These are phyloP conservation scores for Meiosimyza platycephala DNA, from an alignment of 2,888 invertebrate species.

Conservation along the genomic window DNA sequence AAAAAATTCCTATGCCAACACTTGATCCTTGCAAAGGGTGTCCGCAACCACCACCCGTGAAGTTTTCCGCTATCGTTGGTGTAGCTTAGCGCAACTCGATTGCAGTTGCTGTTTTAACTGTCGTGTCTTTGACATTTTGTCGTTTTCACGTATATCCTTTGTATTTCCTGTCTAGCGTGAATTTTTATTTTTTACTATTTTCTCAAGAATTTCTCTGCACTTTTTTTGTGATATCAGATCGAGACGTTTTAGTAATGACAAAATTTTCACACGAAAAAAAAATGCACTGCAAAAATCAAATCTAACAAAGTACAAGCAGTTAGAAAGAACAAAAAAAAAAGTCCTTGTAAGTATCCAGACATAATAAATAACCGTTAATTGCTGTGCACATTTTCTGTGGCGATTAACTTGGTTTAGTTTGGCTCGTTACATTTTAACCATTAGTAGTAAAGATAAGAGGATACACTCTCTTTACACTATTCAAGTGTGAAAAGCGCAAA, in stretches of 20 bases:
- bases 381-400: constrained; percentile 52
- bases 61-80: not conserved
- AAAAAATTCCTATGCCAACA: no score
- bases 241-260: constrained; percentile 4
- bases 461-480: constrained; percentile 2
- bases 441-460: constrained; percentile 25
- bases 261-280: no score
- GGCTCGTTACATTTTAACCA: constrained; percentile 35
- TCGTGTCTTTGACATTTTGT: constrained; percentile 17
- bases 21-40: no score
- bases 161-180: not conserved
- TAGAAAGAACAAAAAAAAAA: not conserved
- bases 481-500: constrained; percentile 7
- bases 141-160: not conserved
- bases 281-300: no score
- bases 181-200: no score
- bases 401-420: constrained; percentile 48
- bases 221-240: constrained; percentile 25
- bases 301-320: no score
- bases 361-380: constrained; percentile 64
- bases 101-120: constrained; percentile 14
- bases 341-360: constrained; percentile 46
- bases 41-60: not conserved
- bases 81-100: not conserved
- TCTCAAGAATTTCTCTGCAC: constrained; percentile 14